Conservation (phyloP, 2,797 vertebrate genomes). For the Sebastes dallii region DNA sequence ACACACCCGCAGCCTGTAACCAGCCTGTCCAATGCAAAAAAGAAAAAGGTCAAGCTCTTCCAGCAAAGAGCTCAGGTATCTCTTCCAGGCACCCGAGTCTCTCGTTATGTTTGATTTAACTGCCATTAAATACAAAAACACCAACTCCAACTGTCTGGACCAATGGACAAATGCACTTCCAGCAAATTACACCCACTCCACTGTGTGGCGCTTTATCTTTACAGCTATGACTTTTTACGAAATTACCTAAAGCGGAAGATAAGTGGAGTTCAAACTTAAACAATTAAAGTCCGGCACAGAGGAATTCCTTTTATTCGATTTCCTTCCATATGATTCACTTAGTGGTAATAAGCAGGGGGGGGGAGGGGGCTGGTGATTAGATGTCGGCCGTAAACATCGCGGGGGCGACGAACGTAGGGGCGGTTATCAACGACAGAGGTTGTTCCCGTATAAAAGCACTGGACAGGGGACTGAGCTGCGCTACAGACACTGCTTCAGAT, state of each 20-base stretch:
- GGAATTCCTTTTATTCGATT: slow-evolving; percentile 61
- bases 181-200: slow-evolving; percentile 52
- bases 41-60: slow-evolving; percentile 84
- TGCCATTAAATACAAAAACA: slow-evolving; percentile 39
- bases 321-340: slow-evolving; percentile 52
- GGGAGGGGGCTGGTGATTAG: slow-evolving; percentile 47
- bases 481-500: slow-evolving; percentile 64
- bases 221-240: slow-evolving; percentile 35
- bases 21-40: slow-evolving; percentile 77
- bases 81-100: slow-evolving; percentile 30
- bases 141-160: slow-evolving; percentile 17
- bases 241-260: slow-evolving; percentile 62
- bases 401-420: background rate
- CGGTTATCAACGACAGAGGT: slow-evolving; percentile 45
- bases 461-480: slow-evolving; percentile 37
- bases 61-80: slow-evolving; percentile 77
- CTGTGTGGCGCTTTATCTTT: slow-evolving; percentile 50
- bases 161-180: slow-evolving; percentile 36
- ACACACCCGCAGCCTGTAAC: slow-evolving; percentile 84
- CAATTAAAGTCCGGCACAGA: slow-evolving; percentile 56
- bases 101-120: slow-evolving; percentile 48
- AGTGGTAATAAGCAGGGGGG: slow-evolving; percentile 39
- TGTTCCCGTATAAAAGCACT: slow-evolving; percentile 20
- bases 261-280: slow-evolving; percentile 65
- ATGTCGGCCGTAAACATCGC: slow-evolving; percentile 56